phyloP scores from a whole-genome alignment of 2,888 invertebrate genomes.

The Drosophila infuscata region DNA sequence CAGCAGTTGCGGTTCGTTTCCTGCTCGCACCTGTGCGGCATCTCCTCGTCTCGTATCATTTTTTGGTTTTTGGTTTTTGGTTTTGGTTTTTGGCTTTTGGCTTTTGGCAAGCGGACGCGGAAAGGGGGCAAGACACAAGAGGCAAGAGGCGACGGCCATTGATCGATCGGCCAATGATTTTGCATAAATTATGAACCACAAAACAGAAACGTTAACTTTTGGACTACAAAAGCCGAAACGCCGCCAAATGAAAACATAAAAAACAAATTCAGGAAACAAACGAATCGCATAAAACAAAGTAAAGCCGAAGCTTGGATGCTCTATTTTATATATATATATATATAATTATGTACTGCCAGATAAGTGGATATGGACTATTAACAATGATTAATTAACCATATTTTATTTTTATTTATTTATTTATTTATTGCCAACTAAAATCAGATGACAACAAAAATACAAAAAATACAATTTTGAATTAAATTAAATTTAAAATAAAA shows the following conservation, averaged over 20 bases:
- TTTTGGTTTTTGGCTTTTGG: constrained; percentile 16
- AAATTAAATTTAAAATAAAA: too few relatives aligned
- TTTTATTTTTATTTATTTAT: background rate
- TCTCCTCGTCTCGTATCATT: constrained; percentile 31
- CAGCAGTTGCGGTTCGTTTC: constrained; percentile 60
- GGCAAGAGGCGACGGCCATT: constrained; percentile 50
- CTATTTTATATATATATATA: constrained; percentile 8
- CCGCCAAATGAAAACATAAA: constrained; percentile 63
- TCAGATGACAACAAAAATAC: too few relatives aligned
- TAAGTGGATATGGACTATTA: too few relatives aligned
- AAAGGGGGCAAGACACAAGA: background rate
- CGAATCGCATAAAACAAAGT: background rate
- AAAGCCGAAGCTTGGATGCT: constrained; percentile 30
- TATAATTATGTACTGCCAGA: background rate
- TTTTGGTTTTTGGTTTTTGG: constrained; percentile 7
- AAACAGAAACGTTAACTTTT: constrained; percentile 54
- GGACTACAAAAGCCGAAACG: constrained; percentile 69
- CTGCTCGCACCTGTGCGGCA: constrained; percentile 76
- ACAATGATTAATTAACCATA: background rate
- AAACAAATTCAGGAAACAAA: constrained; percentile 44
- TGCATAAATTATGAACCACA: constrained; percentile 74
- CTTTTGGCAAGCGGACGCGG: constrained; percentile 48
- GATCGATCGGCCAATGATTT: constrained; percentile 79
- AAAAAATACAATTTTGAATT: too few relatives aligned
- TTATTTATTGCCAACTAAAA: too few relatives aligned